Evolutionary conservation across 2,113 vertebrate species (phyloP).

Genomic region (Gnathonemus longibarbis): DNA sequence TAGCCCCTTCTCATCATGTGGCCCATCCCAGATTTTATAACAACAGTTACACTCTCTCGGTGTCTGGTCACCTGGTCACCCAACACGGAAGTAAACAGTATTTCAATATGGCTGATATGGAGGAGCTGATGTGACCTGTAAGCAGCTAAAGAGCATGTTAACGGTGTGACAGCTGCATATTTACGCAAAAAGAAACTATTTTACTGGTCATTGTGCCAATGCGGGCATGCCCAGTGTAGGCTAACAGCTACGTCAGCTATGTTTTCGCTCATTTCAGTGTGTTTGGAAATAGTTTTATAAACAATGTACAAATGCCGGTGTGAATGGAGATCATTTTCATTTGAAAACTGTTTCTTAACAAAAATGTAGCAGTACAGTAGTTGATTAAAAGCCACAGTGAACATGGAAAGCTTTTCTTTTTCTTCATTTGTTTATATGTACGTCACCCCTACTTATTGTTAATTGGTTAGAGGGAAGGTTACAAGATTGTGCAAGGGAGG

Average conservation of each 20-base stretch:
- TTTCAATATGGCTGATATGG: background rate
- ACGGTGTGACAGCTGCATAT: background rate
- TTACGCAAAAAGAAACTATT: too few relatives aligned
- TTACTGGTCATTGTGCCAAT: too few relatives aligned
- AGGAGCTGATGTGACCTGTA: background rate
- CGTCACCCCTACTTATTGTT: background rate
- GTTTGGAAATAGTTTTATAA: background rate
- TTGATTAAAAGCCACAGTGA: too few relatives aligned
- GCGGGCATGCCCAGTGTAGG: too few relatives aligned
- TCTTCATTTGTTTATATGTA: background rate
- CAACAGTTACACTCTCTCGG: background rate
- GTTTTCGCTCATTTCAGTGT: background rate
- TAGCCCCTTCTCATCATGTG: background rate
- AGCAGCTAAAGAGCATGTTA: background rate
- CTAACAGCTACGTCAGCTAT: background rate
- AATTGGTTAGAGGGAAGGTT: background rate
- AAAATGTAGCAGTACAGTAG: background rate
- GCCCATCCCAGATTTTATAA: background rate
- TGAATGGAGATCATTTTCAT: background rate
- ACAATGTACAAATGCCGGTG: background rate
- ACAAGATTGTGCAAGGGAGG: background rate
- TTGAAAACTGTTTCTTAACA: background rate
- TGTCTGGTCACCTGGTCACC: background rate
- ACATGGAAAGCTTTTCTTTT: too few relatives aligned
- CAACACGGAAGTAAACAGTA: background rate